Base-by-base conservation (phyloP, 2,113 vertebrate species). In the Heterochromis multidens region DNA sequence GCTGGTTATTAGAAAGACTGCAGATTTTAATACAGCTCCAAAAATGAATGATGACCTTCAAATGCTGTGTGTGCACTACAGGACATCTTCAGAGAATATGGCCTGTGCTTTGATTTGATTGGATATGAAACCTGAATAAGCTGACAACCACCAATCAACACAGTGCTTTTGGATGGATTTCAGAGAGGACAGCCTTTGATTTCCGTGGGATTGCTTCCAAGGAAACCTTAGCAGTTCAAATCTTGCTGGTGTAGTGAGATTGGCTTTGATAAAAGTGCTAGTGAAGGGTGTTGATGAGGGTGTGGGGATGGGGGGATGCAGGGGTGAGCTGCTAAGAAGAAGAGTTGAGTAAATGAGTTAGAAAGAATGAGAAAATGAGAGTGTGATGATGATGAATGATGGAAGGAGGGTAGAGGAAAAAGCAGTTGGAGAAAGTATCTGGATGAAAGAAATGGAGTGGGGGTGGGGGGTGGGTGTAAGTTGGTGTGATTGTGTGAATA, bases 191-290 rank as follows among this genome's bases (percentile, higher is more conserved):
- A 5, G 79, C 13, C 54, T 78, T 54, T 86, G 61, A 56, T 81
- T 88, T 90, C 19, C 52, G 57, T 3, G 1, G 63, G 76, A 76
- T 63, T 17, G 21, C 82, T 61, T 87, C 58, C 65, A 35, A 81
- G 74, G 33, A 84, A 67, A 81, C 29, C 72, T 19, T 17, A 23
- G 31, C 23, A 57, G 49, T 57, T 27, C 21, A 72, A 72, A 88
- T 86, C 70, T 65, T 77, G 86, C 85, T 84, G 78, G 35, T 79
- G 74, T 88, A 40, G 81, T 90, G 82, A 88, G 85, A 93, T 78
- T 29, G 54, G 63, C 27, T 85, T 86, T 85, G 85, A 91, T 90
- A 78, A 33, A 89, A 86, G 84, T 54, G 29, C 43, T 33, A 10
- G 43, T 79, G 80, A 77, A 72, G 86, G 70, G 49, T 63, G 63